These are phyloP conservation scores for Cryptoblepharus egeriae DNA, from an alignment of 2,797 vertebrate genomes.

Conservation along the genomic window DNA sequence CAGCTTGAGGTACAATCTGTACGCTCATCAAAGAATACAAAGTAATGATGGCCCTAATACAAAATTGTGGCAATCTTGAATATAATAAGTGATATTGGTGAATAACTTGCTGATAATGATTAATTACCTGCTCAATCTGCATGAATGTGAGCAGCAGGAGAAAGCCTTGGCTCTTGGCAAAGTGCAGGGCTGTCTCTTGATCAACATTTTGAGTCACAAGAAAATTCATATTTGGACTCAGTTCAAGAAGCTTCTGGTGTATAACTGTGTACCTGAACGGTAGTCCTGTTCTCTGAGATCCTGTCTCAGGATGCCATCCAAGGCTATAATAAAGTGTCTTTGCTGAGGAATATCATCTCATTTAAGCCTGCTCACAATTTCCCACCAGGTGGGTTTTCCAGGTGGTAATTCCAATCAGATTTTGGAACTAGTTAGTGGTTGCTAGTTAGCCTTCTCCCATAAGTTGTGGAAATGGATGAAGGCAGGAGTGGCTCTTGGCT, in stretches of 20 bases:
- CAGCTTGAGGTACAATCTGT: slow-evolving; percentile 15
- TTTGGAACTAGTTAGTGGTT: no score
- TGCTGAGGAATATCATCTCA: no score
- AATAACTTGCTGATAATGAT: slow-evolving; percentile 35
- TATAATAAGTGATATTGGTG: slow-evolving; percentile 11
- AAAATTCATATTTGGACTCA: neutral
- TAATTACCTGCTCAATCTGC: slow-evolving; percentile 15
- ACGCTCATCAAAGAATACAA: neutral
- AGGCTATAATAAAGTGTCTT: no score
- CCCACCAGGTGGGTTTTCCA: no score
- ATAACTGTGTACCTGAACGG: no score
- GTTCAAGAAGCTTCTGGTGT: no score
- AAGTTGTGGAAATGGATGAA: no score
- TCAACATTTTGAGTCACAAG: neutral
- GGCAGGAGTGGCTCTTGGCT: no score
- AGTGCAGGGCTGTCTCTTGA: neutral
- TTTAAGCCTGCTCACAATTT: neutral
- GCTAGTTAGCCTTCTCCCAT: no score
- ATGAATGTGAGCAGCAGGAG: neutral
- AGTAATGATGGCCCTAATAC: neutral
- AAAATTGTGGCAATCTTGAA: slow-evolving; percentile 1
- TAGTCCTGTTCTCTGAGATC: no score
- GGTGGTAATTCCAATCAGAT: no score
- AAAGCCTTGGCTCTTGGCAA: neutral
- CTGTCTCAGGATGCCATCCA: no score